phyloP scores from a whole-genome alignment of 1,140 invertebrate species.

The Zaprionus kolodkinae region DNA sequence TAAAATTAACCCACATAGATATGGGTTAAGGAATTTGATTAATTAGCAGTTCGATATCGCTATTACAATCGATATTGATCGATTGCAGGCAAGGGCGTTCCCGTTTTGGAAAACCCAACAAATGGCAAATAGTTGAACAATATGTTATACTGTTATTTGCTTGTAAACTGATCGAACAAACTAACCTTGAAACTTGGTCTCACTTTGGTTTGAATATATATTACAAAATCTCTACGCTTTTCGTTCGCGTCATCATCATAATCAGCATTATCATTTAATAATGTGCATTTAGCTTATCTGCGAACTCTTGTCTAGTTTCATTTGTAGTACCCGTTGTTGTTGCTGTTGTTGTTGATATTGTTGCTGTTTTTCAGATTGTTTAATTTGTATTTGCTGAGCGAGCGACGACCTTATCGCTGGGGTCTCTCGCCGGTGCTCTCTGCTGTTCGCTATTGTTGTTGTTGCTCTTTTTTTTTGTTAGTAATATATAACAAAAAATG shows the following conservation, averaged over 20 bases:
- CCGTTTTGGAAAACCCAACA: neutral
- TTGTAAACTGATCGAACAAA: slow-evolving; percentile 53
- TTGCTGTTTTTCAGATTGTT: slow-evolving; percentile 52
- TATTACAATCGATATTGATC: slow-evolving; percentile 3
- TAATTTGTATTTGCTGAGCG: slow-evolving; percentile 69
- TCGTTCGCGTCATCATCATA: slow-evolving; percentile 53
- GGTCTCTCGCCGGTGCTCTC: slow-evolving; percentile 44
- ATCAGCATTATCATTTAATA: slow-evolving; percentile 64
- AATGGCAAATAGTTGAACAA: neutral
- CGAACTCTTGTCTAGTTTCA: slow-evolving; percentile 43
- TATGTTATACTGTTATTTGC: slow-evolving; percentile 44
- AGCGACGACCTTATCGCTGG: slow-evolving; percentile 46
- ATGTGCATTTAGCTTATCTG: slow-evolving; percentile 73
- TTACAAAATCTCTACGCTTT: slow-evolving; percentile 18
- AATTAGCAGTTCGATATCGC: neutral
- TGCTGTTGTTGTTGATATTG: slow-evolving; percentile 19
- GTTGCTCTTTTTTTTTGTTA: slow-evolving; percentile 54
- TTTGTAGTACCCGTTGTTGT: slow-evolving; percentile 4
- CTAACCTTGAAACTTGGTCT: slow-evolving; percentile 13
- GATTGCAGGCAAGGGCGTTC: neutral
- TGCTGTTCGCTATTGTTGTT: slow-evolving; percentile 45
- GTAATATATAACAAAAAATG: slow-evolving; percentile 54
- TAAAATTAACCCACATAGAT: neutral
- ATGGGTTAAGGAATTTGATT: slow-evolving; percentile 13
- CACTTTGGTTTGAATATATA: slow-evolving; percentile 19